Evolutionary conservation across 2,797 vertebrate genomes (phyloP), one percentile per base, ranked within the genome.

Genomic region (Rhinatrema bivittatum): DNA sequence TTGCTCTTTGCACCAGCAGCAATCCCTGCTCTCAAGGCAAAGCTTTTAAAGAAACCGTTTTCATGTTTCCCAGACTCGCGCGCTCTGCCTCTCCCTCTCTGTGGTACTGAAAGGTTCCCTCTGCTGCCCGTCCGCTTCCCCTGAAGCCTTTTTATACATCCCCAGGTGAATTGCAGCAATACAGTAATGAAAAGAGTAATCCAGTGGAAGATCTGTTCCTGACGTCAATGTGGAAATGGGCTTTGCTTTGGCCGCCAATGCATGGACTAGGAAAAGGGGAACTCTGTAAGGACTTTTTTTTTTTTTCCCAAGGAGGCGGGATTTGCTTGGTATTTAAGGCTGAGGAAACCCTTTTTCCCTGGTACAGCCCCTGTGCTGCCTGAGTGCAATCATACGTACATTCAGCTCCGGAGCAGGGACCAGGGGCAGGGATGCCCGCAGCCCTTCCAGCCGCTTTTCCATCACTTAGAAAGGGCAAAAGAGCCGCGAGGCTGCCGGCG

Each of bases 111-210:
- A 82, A 74, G 76, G 71, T 78, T 76, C 77, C 55, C 74, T 79
- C 79, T 79, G 62, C 56, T 76, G 64, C 70, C 70, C 57, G 67
- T 74, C 65, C 66, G 63, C 70, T 60, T 74, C 77, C 76, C 68
- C 79, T 74, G 72, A 77, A 82, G 75, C 76, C 84, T 83, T 50
- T 86, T 85, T 86, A 86, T 86, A 85, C 76, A 81, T 82, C 84
- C 84, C 77, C 82, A 74, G 68, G 80, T 82, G 86, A 86, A 86
- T 86, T 86, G 84, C 82, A 81, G 84, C 82, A 85, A 86, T 82
- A 85, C 76, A 85, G 82, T 86, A 84, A 84, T 82, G 80, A 85
- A 85, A 85, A 85, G 74, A 79, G 80, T 84, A 84, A 86, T 85
- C 84, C 86, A 78, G 77, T 80, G 79, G 82, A 78, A 83, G 82